Conservation (phyloP, 1,140 invertebrate species). For the Cyclina sinensis region DNA sequence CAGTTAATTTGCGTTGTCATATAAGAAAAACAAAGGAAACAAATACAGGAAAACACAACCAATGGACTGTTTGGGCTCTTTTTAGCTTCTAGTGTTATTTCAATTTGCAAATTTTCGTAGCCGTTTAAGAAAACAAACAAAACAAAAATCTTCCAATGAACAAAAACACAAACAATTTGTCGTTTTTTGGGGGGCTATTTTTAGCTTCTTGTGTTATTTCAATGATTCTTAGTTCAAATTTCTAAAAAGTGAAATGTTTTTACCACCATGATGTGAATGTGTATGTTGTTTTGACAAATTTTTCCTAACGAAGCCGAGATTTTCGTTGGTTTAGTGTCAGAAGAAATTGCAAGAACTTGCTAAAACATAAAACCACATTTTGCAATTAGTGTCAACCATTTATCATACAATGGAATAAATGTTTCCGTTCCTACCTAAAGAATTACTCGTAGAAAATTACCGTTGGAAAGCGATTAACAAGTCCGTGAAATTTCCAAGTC, state of each 20-base stretch:
- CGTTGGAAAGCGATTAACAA: not conserved
- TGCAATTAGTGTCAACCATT: not conserved
- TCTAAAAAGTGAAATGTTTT: not conserved
- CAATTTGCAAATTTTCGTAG: no score
- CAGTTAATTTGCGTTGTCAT: no score
- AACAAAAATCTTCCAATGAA: no score
- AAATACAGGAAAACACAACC: no score
- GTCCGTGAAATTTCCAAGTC: not conserved
- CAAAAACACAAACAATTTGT: no score
- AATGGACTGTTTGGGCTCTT: no score
- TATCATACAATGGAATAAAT: not conserved
- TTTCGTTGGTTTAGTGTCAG: slow-evolving; percentile 27
- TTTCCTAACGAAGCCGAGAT: slow-evolving; percentile 8
- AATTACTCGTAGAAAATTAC: slow-evolving; percentile 10
- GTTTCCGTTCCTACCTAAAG: not conserved
- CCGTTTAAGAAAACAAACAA: no score
- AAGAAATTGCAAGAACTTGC: not conserved
- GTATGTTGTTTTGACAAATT: not conserved
- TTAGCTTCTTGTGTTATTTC: no score
- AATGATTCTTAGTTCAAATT: no score
- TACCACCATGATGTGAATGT: slow-evolving; percentile 13
- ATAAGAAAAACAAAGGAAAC: no score
- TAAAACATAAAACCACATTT: slow-evolving; percentile 40
- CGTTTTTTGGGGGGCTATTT: no score
- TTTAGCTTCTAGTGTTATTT: no score